Evolutionary conservation across 2,888 invertebrate genomes (phyloP).

Genomic region (Invenusta paracnida): DNA sequence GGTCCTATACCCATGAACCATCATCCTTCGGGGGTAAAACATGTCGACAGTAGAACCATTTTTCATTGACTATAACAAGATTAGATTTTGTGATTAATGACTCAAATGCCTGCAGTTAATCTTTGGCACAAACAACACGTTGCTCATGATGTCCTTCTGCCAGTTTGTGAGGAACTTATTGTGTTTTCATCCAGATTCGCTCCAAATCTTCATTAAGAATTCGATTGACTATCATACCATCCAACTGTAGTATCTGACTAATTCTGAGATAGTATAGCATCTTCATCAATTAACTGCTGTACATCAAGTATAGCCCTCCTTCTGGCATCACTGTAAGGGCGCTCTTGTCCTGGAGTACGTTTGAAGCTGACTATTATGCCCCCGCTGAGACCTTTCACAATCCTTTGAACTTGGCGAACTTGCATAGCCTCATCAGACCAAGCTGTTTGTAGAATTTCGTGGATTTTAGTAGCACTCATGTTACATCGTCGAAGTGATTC

Average conservation of each 20-base stretch:
- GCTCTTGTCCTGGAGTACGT: not conserved
- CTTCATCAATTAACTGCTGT: not conserved
- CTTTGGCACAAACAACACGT: not conserved
- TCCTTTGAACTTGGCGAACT: not conserved
- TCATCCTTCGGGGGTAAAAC: not conserved
- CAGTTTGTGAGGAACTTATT: too few relatives aligned
- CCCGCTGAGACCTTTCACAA: not conserved
- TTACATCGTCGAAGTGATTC: not conserved
- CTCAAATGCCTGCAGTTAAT: not conserved
- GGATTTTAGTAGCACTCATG: too few relatives aligned
- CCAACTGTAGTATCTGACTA: too few relatives aligned
- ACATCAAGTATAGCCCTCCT: not conserved
- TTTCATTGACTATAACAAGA: not conserved
- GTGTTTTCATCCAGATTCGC: too few relatives aligned
- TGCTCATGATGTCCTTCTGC: too few relatives aligned
- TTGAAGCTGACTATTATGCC: not conserved
- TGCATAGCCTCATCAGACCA: too few relatives aligned
- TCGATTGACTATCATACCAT: too few relatives aligned
- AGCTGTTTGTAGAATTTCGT: not conserved
- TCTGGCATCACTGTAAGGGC: not conserved
- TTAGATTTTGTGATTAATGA: not conserved
- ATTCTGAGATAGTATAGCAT: not conserved
- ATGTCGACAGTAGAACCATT: not conserved
- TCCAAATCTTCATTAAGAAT: too few relatives aligned
- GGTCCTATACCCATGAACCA: not conserved